Evolutionary conservation across 2,797 vertebrate species (phyloP), one percentile per base, ranked within the genome.

Genomic region (Falco rusticolus): DNA sequence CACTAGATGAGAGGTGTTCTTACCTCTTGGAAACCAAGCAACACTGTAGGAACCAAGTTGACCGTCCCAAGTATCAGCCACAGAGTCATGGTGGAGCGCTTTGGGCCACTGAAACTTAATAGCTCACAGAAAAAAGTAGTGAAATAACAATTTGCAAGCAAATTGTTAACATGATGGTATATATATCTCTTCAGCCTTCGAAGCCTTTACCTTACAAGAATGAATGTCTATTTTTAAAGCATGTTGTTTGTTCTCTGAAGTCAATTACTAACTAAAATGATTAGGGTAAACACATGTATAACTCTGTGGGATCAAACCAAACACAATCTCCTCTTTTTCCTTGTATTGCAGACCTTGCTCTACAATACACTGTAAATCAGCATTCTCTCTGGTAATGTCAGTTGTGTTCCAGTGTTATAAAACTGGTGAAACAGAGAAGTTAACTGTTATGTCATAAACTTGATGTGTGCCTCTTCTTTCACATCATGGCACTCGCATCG

Each of bases 401-500:
- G 7, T 28, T 80, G 34, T 69, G 16, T 72, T 91, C 51, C 50
- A 81, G 37, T 50, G 33, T 10, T 56, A 50, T 26, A 57, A 88
- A 88, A 90, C 43, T 66, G 31, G 54, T 47, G 47, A 90, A 69
- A 69, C 19, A 31, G 50, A 64, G 39, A 92, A 83, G 29, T 28
- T 31, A 81, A 1, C 12, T 72, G 12, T 37, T 66, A 12, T 22
- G 19, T 57, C 33, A 61, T 48, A 65, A 28, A 9, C 20, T 33
- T 51, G 28, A 54, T 74, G 15, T 29, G 13, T 25, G 33, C 25
- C 15, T 51, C 34, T 83, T 56, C 39, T 79, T 34, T 76, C 26
- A 9, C 10, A 6, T 9, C 0, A 0, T 41, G 69, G 11, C 13
- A 24, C 22, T 88, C 68, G 8, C 21, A 26, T 43, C 3, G 0